phyloP scores from a whole-genome alignment of 1,140 invertebrate species.

The Pygmarrhopalites habei region DNA sequence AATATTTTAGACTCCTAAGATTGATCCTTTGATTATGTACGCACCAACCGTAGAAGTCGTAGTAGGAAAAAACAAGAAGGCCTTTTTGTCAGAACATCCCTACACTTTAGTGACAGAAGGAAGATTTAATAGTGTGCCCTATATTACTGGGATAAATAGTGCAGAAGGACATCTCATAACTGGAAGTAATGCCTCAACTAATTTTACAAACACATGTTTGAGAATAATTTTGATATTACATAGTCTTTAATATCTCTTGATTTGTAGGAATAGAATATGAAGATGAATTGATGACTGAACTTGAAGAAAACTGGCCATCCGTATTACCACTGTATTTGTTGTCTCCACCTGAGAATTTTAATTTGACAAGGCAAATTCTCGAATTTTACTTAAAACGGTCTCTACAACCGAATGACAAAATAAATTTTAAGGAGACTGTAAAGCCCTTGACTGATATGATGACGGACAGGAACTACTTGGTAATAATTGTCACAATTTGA shows the following conservation, averaged over 20 bases:
- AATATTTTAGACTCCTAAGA: conserved; percentile 1
- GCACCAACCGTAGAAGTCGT: conserved; percentile 16
- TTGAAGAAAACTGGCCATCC: conserved; percentile 16
- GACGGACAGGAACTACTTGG: neutral
- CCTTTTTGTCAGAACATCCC: conserved; percentile 25
- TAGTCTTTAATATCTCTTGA: no score
- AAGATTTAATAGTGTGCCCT: conserved; percentile 16
- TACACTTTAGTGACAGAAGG: conserved; percentile 7
- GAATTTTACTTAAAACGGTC: conserved; percentile 1
- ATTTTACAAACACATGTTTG: no score
- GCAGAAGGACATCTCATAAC: conserved; percentile 21
- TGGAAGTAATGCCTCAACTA: neutral
- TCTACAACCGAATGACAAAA: neutral
- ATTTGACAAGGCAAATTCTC: neutral
- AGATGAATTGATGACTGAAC: neutral
- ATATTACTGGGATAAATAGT: conserved; percentile 14
- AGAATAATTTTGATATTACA: no score
- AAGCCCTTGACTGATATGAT: conserved; percentile 15
- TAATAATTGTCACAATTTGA: no score
- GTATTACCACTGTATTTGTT: conserved; percentile 5
- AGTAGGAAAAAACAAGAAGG: neutral
- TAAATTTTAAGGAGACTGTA: conserved; percentile 2
- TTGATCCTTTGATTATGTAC: conserved; percentile 13
- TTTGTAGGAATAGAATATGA: no score
- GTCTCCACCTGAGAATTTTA: neutral